Conservation (phyloP, 2,888 invertebrate genomes). For the Eupeodes latifasciatus region DNA sequence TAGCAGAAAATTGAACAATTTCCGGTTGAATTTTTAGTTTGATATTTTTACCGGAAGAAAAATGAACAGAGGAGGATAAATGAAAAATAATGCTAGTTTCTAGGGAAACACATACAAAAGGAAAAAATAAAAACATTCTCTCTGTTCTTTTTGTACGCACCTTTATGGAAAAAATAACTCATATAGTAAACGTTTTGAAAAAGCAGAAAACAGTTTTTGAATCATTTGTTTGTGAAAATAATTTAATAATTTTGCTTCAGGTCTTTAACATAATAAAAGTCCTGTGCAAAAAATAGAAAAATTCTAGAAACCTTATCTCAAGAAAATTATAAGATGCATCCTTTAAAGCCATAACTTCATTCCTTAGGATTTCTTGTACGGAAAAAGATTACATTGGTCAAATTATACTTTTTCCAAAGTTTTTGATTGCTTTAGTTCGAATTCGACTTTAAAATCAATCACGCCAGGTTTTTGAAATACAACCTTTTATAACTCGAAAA, state of each 20-base stretch:
- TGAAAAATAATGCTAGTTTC: slow-evolving; percentile 35
- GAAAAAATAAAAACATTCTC: background rate
- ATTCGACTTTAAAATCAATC: no score
- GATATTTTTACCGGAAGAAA: slow-evolving; percentile 59
- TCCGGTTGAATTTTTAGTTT: slow-evolving; percentile 72
- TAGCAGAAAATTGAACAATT: slow-evolving; percentile 77
- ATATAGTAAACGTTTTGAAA: background rate
- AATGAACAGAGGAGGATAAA: slow-evolving; percentile 14
- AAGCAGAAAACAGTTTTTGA: no score
- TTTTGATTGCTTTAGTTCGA: no score
- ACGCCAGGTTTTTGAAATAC: no score
- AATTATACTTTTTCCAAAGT: no score
- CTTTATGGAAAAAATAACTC: slow-evolving; percentile 4
- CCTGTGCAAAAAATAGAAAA: no score
- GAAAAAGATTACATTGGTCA: no score
- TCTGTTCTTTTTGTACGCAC: background rate
- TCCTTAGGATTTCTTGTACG: no score
- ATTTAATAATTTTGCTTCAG: background rate
- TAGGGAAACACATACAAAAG: background rate
- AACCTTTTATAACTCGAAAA: no score
- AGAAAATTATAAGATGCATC: no score
- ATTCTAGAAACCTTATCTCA: no score
- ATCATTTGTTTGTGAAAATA: background rate
- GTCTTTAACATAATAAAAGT: background rate
- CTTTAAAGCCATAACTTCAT: no score